Evolutionary conservation across 2,888 invertebrate species (phyloP), one percentile per base, ranked within the genome.

Genomic region (Leptopilina syphax): DNA sequence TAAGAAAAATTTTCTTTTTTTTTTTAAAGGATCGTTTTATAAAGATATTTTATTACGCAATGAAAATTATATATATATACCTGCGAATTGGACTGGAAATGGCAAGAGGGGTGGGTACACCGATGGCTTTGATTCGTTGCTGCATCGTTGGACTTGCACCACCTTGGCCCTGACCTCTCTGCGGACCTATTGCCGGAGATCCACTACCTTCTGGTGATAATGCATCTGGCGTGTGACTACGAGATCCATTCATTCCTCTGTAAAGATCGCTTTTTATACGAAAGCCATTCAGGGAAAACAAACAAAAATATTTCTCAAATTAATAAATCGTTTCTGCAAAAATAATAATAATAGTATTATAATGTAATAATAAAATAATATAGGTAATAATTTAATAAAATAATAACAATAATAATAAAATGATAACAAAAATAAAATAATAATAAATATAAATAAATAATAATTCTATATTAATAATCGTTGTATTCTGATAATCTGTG

Each of bases 51-150:
- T 44, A 47, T 47, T n/a, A 34, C 34, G 34, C 34, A 27, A 50
- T 1, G 0, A 57, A 9, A 18, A n/a, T 8, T 27, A 57, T 34
- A 34, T 34, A 34, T 34, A 89, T 92, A 92, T 94, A 97, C 97
- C 97, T 96, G 93, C 97, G 94, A 87, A 97, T 96, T 81, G 97
- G 97, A 93, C 97, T 97, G 93, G 95, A 96, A 94, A 97, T 94
- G 9, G 97, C 96, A 79, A 97, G 94, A 63, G 97, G 97, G 83
- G 97, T 97, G 81, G 97, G 97, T 86, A 97, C 97, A 77, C 97
- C 97, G 80, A 97, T 94, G 81, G 97, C 96, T 92, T 97, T 97
- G 89, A 97, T 96, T 89, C 97, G 94, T 92, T 97, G 97, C 92
- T 97, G 97, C 96, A 97, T 96, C 77, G 97, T 97, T 79, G 97